Base-by-base conservation (phyloP, 2,888 invertebrate species). In the Sesia apiformis region DNA sequence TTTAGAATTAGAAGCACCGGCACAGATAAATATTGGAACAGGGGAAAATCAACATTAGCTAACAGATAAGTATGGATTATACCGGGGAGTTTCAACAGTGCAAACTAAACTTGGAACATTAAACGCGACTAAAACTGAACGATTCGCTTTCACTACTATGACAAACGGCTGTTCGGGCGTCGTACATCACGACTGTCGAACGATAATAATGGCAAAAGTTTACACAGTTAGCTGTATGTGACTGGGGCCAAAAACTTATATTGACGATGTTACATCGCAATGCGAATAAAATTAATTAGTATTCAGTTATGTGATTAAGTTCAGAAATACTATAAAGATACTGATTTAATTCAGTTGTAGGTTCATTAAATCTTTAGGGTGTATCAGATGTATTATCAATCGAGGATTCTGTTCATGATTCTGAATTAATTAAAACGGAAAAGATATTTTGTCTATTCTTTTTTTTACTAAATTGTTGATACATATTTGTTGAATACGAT, bases 21-120 rank as follows among this genome's bases (percentile, higher is more conserved):
- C 7, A 46, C 23, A 23, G 23, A 46, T 46, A 46, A 39, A 55
- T 53, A 57, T 57, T 57, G 52, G 51, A 56, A 56, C 58, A 58
- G 50, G 55, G 49, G 39, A 54, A 54, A 54, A 46, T 46, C 46
- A 46, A 46, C 46, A 46, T 46, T 46, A 46, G 46, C 46, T 46
- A 23, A 46, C 46, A 46, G 46, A 46, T 46, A 46, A 46, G 46
- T 46, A 46, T 46, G 46, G 46, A 46, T 46, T 46, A 46, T 46
- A 46, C 1, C 46, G 46, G 23, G 46, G 46, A 74, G 74, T 75
- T 74, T 69, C 64, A 70, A 71, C 71, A 68, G 62, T 61, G 67
- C 64, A 67, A 62, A 71, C 72, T 67, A 73, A 76, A 77, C 71
- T 78, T 76, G 59, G 53, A 52, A 69, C 70, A 76, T 77, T 76